Conservation (phyloP, 1,140 invertebrate species). For the Laupala kohalensis region DNA sequence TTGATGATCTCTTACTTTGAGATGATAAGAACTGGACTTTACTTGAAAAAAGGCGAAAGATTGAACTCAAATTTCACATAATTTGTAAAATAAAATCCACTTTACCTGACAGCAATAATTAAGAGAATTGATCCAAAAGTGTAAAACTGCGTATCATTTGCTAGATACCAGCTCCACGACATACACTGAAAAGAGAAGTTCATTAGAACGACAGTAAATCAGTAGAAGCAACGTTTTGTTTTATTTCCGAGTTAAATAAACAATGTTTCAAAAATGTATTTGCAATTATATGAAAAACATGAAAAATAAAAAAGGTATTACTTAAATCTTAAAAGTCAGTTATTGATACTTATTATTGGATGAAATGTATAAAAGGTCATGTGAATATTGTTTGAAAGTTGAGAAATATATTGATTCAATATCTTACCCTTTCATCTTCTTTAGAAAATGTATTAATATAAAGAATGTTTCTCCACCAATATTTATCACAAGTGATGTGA, state of each 20-base stretch:
- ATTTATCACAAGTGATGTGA: constrained; percentile 35
- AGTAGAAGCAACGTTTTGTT: no score
- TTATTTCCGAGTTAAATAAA: no score
- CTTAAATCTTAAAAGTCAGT: not conserved
- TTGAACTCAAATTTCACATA: no score
- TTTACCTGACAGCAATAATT: no score
- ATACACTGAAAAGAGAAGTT: constrained; percentile 25
- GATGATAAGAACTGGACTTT: no score
- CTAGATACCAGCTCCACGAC: constrained; percentile 29
- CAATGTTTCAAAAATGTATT: no score
- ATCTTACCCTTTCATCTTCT: constrained; percentile 32
- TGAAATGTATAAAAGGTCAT: not conserved
- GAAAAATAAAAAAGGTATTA: not conserved
- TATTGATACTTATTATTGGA: not conserved
- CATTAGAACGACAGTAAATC: no score
- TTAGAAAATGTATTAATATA: constrained; percentile 46
- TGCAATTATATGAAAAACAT: no score
- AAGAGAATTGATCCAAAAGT: constrained; percentile 25
- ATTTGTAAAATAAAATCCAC: no score
- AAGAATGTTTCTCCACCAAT: constrained; percentile 50
- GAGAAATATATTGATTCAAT: not conserved
- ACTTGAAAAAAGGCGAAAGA: no score
- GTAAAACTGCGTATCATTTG: constrained; percentile 29
- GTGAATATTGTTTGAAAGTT: not conserved
- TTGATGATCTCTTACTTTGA: no score